Conservation (phyloP, 2,113 vertebrate genomes). For the Thalassarche chlororhynchos region DNA sequence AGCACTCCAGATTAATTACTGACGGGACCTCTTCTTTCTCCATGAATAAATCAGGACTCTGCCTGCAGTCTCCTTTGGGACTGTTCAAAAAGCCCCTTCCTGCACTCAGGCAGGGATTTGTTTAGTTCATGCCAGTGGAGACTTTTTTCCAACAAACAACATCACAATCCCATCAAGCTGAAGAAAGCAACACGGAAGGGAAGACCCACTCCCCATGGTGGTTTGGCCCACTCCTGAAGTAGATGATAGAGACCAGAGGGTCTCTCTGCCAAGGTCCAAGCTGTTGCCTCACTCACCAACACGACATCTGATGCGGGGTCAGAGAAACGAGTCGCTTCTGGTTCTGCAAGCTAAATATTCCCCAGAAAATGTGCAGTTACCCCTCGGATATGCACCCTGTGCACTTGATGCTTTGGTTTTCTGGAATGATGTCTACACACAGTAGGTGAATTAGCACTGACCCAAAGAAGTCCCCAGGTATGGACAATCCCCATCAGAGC, state of each 20-base stretch:
- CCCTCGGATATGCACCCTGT: fast-evolving
- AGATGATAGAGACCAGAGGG: not conserved
- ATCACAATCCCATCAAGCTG: not conserved
- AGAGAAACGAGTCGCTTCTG: not conserved
- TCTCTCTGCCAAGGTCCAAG: not conserved
- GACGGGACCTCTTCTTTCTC: not conserved
- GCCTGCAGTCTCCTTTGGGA: not conserved
- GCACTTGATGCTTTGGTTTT: not conserved
- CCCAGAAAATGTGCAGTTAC: not conserved
- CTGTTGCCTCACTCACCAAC: not conserved
- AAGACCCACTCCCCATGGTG: not conserved
- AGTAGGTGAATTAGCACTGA: not conserved
- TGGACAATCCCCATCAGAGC: not conserved
- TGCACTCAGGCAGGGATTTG: not conserved
- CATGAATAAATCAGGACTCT: not conserved
- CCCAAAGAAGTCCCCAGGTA: not conserved
- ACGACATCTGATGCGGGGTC: not conserved
- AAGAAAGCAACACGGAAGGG: not conserved
- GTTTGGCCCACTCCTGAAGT: not conserved
- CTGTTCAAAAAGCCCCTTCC: not conserved
- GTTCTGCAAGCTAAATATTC: not conserved
- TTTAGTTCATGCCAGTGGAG: not conserved
- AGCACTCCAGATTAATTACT: not conserved
- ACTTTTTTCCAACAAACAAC: not conserved
- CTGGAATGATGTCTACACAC: not conserved